Base-by-base conservation (phyloP, 1,140 invertebrate genomes). In the Drosophila subobscura region DNA sequence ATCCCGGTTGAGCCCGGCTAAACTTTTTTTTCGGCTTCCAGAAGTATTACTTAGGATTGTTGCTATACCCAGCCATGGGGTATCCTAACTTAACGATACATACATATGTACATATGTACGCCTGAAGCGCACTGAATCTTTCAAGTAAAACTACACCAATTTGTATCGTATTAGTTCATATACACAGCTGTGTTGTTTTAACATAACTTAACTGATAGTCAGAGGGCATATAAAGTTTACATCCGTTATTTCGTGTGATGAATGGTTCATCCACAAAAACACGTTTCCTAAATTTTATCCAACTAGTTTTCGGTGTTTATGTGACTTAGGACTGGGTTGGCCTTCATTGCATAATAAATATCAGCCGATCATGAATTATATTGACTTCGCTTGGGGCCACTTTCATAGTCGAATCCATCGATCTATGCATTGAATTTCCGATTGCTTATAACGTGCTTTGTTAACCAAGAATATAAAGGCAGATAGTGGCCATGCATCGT, bases 1-100 rank as follows among this genome's bases (percentile, higher is more conserved):
- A 96, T 96, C 95, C 95, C 95, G 95, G 95, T 93, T 94, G 94
- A 94, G 94, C 95, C 94, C 94, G 4, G 2, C 6, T 0, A 5
- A 40, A 33, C 0, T 27, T 68, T 70, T 44, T 58, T 60, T 54
- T 29, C 7, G 6, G 6, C 14, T 40, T 37, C 2, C 1, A 12
- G 2, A 0, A 22, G 25, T 27, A 6, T 27, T 27, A 27, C 10
- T 37, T 12, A 4, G 2, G 33, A 37, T 3, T 37, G 4, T 33
- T 37, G 10, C 10, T 12, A 37, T 8, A 33, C 16, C 16, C 16
- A 20, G 16, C 16, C 16, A 20, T 20, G 16, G 16, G 8, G 8
- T 10, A 12, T 37, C 3, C 33, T 37, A 37, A 37, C 33, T 22
- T 37, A 0, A 4, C 3, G 1, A 5, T 37, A n/a, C n/a, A n/a